Conservation (phyloP, 2,888 invertebrate species). For the Blastobasis adustella region DNA sequence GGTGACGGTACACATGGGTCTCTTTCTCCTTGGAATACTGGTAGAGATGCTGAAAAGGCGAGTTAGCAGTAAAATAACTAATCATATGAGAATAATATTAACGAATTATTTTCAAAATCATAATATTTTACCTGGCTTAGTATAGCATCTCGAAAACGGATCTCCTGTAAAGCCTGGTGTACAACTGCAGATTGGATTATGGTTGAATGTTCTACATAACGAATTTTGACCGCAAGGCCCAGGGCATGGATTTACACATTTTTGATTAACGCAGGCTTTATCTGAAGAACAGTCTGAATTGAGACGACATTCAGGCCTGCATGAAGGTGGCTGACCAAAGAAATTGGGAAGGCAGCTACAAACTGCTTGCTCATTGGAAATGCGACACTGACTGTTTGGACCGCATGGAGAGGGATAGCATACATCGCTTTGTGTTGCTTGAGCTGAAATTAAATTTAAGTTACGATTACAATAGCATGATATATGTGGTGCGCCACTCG, state of each 20-base stretch:
- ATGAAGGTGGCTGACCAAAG: conserved; percentile 80
- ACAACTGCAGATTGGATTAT: conserved; percentile 83
- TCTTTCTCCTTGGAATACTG: conserved; percentile 46
- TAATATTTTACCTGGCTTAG: conserved; percentile 56
- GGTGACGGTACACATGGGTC: conserved; percentile 81
- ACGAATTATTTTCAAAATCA: conserved; percentile 1
- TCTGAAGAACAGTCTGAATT: conserved; percentile 78
- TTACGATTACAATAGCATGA: neutral
- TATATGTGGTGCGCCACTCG: too few species aligned
- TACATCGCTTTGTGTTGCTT: conserved; percentile 33
- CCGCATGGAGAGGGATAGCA: conserved; percentile 78
- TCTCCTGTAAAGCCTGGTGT: conserved; percentile 75
- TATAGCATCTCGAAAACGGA: conserved; percentile 79
- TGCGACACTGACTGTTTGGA: conserved; percentile 76
- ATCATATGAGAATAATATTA: neutral
- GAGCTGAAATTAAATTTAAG: conserved; percentile 41
- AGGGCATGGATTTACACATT: conserved; percentile 82
- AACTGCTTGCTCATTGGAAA: conserved; percentile 74
- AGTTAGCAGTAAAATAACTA: neutral
- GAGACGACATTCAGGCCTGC: conserved; percentile 80
- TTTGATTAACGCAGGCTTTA: conserved; percentile 79
- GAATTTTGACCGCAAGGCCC: conserved; percentile 82
- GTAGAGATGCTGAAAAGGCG: conserved; percentile 23
- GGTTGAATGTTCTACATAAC: conserved; percentile 81
- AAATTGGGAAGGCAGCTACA: conserved; percentile 82